These are phyloP conservation scores for Diceros bicornis DNA, from an alignment of 2,797 vertebrate genomes.

Conservation along the genomic window DNA sequence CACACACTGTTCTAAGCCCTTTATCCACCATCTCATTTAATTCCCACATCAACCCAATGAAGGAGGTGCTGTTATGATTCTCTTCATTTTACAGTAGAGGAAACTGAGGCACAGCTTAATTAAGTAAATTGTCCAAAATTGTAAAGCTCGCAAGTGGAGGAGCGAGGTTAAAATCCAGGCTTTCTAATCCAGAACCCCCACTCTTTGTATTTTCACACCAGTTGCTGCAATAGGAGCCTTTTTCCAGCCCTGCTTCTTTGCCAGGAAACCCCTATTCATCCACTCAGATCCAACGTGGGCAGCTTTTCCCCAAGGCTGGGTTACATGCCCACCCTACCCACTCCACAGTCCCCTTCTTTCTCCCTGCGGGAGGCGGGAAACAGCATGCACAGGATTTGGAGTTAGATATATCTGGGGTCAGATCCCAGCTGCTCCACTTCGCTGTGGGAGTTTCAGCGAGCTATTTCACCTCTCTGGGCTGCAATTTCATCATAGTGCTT, in stretches of 20 bases:
- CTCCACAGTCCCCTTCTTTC: neutral
- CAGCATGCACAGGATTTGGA: neutral
- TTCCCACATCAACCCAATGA: neutral
- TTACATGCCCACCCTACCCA: neutral
- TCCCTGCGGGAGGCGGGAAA: neutral
- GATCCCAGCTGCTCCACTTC: neutral
- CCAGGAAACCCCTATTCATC: neutral
- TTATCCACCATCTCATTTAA: neutral
- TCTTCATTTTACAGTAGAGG: neutral
- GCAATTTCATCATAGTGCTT: neutral
- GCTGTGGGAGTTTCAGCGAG: neutral
- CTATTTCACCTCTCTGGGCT: neutral
- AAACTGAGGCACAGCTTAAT: neutral
- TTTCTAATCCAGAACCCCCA: neutral
- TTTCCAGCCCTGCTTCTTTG: neutral
- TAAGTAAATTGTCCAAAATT: neutral
- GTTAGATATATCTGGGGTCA: neutral
- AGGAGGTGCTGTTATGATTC: neutral
- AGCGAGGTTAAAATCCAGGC: neutral
- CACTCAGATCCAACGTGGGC: neutral
- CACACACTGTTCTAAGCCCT: neutral
- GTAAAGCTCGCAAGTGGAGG: neutral
- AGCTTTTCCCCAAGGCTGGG: neutral
- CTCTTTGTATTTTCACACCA: neutral
- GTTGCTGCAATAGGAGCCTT: neutral